phyloP scores from a whole-genome alignment of 2,113 vertebrate species.

The Erythrocercus mccallii region DNA sequence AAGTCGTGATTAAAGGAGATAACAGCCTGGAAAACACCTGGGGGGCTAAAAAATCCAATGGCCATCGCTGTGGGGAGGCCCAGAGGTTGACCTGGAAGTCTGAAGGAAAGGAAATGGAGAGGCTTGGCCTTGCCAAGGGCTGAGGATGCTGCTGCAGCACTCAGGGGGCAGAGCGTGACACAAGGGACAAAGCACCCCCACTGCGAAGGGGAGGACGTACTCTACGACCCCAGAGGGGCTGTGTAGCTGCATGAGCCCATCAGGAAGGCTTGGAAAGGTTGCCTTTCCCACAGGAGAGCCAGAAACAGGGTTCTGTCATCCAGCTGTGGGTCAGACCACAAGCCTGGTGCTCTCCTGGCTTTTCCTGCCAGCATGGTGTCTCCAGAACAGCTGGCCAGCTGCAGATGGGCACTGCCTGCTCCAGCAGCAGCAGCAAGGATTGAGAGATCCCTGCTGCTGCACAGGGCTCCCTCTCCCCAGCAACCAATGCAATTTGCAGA shows the following conservation, averaged over 20 bases:
- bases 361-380: accelerated
- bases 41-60: neutral
- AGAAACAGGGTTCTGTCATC: neutral
- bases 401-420: neutral
- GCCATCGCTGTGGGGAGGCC: neutral
- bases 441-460: neutral
- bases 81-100: neutral
- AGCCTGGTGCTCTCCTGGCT: neutral
- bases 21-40: neutral
- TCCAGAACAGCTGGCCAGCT: neutral
- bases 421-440: neutral
- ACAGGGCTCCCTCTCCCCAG: neutral
- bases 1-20: neutral
- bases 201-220: neutral
- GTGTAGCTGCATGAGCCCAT: neutral
- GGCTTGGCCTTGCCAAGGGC: neutral
- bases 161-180: accelerated
- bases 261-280: neutral
- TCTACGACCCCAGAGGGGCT: accelerated
- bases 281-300: neutral
- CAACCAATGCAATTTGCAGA: neutral
- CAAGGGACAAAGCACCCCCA: neutral
- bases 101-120: neutral
- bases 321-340: neutral
- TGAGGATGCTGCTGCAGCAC: neutral